Evolutionary conservation across 1,140 invertebrate genomes (phyloP), one percentile per base, ranked within the genome.

Genomic region (Rhagoletis pomonella): DNA sequence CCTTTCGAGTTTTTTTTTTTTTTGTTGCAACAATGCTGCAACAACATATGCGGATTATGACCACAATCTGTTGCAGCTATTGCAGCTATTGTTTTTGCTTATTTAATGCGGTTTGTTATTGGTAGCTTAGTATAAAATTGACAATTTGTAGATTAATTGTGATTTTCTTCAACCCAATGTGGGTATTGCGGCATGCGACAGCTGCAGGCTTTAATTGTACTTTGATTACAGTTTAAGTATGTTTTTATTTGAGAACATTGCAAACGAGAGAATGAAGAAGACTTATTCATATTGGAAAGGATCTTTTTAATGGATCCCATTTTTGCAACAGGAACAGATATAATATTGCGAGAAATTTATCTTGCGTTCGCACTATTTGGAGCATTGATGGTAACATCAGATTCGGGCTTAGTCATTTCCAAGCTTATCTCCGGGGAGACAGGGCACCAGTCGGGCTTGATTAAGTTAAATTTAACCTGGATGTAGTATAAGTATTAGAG

Each of bases 21-120:
- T 29, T 29, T 29, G 29, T 29, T 9, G 47, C 73, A 81, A 81
- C 73, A 81, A 81, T 81, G n/a, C 73, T 55, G 44, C 73, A 81
- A 81, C 73, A 81, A 81, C 73, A 81, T 81, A 42, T 81, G 73
- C 73, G 73, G 73, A 81, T 81, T 81, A 81, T 58, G 50, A 81
- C 47, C 44, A 17, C 73, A 81, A 81, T 81, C 73, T 81, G 73
- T 81, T 81, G 73, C 55, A 19, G 3, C 42, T 12, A 29, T 81
- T 81, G 47, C n/a, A n/a, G n/a, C n/a, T n/a, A n/a, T n/a, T n/a
- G n/a, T 81, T 81, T 81, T 81, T 29, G 47, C 17, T 29, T 9
- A 55, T 12, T 29, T 29, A 81, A 81, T 81, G 73, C 19, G 73
- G 73, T 55, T 9, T 81, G 47, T 29, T 81, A 55, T 81, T 55